phyloP scores from a whole-genome alignment of 2,113 vertebrate species.

The Alces alces region DNA sequence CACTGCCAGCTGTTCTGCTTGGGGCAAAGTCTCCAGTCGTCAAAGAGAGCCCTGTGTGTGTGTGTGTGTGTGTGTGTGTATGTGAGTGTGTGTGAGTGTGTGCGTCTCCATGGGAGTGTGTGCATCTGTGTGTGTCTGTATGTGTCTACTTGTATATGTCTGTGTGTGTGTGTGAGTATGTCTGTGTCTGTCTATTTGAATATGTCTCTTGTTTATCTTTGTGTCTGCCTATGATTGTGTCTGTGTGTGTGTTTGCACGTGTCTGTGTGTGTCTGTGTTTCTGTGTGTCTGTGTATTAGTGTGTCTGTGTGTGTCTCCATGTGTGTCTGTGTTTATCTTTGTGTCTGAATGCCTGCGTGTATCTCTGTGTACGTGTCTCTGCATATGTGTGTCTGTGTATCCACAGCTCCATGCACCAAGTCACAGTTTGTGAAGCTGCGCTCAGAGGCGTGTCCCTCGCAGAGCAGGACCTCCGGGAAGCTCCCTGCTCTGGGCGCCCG shows the following conservation, averaged over 20 bases:
- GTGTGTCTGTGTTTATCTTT: background rate
- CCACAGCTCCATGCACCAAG: background rate
- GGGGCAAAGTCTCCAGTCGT: background rate
- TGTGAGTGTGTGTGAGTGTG: rapidly evolving
- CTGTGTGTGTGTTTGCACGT: background rate
- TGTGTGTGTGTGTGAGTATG: background rate
- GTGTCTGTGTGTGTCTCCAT: background rate
- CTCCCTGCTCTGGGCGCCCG: rapidly evolving
- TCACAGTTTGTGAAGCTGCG: background rate
- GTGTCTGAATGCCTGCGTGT: background rate
- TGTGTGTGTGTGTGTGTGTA: background rate
- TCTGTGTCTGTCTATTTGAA: background rate
- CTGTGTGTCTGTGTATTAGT: background rate
- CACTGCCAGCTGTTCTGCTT: background rate
- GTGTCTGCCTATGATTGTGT: background rate
- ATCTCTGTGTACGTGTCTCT: background rate
- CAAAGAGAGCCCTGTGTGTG: background rate
- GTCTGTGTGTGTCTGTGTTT: background rate
- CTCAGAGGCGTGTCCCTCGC: background rate
- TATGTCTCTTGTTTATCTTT: background rate
- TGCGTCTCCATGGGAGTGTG: background rate
- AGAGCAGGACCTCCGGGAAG: rapidly evolving
- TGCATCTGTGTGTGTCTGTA: background rate
- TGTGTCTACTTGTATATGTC: background rate
- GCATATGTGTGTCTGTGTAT: background rate